These are phyloP conservation scores for Diorhabda sublineata DNA, from an alignment of 1,140 invertebrate species.

Conservation along the genomic window DNA sequence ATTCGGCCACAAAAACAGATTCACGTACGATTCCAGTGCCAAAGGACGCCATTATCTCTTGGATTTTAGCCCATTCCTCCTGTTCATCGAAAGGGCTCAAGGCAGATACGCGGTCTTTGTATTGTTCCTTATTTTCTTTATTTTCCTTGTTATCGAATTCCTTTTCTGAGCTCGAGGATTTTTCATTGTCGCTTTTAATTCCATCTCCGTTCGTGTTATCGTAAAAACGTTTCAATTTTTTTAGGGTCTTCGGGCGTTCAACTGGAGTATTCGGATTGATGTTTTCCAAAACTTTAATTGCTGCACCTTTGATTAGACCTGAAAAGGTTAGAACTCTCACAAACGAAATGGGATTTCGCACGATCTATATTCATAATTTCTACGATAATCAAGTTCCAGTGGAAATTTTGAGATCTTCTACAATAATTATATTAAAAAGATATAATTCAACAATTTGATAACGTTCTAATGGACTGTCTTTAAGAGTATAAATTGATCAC, in stretches of 20 bases:
- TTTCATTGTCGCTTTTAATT: conserved; percentile 46
- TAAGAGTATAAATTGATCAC: too few species aligned
- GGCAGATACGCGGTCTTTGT: conserved; percentile 61
- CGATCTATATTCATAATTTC: too few species aligned
- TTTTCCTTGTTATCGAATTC: conserved; percentile 49
- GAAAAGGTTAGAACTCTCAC: conserved; percentile 25
- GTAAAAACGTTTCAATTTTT: conserved; percentile 63
- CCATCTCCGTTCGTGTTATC: conserved; percentile 49
- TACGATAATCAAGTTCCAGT: too few species aligned
- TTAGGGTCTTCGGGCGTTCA: conserved; percentile 69
- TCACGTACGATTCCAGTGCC: conserved; percentile 75
- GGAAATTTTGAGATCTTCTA: too few species aligned
- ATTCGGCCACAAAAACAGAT: conserved; percentile 76
- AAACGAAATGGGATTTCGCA: too few species aligned
- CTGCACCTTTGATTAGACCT: conserved; percentile 74
- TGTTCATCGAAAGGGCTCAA: conserved; percentile 87
- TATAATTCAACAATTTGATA: too few species aligned
- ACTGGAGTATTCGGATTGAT: conserved; percentile 56
- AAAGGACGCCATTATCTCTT: conserved; percentile 89
- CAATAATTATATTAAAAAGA: too few species aligned
- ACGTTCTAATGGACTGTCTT: too few species aligned
- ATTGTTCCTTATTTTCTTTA: conserved; percentile 52
- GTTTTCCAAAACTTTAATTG: conserved; percentile 56
- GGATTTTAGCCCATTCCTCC: conserved; percentile 93
- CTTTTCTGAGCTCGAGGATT: conserved; percentile 45